Base-by-base conservation (phyloP, 2,113 vertebrate species). In the Puma concolor region DNA sequence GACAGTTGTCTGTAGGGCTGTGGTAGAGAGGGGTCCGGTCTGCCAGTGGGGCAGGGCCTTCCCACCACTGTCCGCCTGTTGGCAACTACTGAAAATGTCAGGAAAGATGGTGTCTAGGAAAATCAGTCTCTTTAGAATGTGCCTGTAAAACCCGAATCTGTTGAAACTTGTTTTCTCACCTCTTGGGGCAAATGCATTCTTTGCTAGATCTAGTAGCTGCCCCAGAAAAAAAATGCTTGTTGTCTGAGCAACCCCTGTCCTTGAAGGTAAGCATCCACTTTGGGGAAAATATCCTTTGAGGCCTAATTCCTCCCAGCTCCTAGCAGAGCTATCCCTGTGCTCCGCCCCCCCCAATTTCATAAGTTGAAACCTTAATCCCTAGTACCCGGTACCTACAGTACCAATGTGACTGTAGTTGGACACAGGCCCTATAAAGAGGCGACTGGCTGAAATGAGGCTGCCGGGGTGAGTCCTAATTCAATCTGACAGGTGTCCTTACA, bases 1-100 rank as follows among this genome's bases (percentile, higher is more conserved):
- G 7, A 81, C 21, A n/a, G 44, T 67, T 67, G 14, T 57, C 72
- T 50, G 13, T 7, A 29, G 13, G 64, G 21, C 71, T 71, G 50
- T 77, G 38, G 13, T 31, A 48, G 9, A 88, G 48, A 92, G 7
- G 23, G 38, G 16, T 88, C 88, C 33, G 9, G 31, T 25, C 69
- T 83, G n/a, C 15, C 77, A 0, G 1, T 0, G 5, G 31, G 4
- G 3, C 66, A 38, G 13, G 4, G 31, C 67, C 29, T 83, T 63
- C 8, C 33, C 27, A 76, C 6, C 4, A 29, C 60, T 16, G 13
- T 15, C 25, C 23, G 52, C 29, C 17, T 89, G 2, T 5, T 27
- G 31, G 41, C 23, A 92, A 41, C 71, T 79, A 27, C 3, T 31
- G 1, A 36, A 79, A 95, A 77, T 64, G n/a, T 71, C 16, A 23